Evolutionary conservation across 2,113 vertebrate genomes (phyloP), one percentile per base, ranked within the genome.

Genomic region (Cyprinodon variegatus): DNA sequence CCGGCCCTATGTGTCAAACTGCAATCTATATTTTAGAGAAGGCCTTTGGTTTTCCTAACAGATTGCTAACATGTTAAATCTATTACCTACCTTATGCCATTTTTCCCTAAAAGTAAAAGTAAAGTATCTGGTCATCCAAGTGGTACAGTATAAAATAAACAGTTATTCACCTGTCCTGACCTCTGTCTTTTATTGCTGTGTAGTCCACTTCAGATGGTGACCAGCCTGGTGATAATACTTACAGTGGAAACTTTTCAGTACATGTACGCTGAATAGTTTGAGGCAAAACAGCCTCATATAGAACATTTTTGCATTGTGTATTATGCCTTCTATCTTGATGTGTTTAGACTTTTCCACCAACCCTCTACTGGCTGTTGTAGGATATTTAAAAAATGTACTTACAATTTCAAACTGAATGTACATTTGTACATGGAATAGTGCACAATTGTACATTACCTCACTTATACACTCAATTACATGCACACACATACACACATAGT

Each of bases 251-350:
- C 3, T 6, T 2, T 4, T 57, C 20, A 14, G 50, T 11, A 45
- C 11, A 11, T 2, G 6, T 45, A 45, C 9, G 6, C 17, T 57
- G 20, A n/a, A 57, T 57, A 57, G n/a, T 57, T 3, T 57, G 50
- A 57, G 50, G 50, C 8, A 20, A 2, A 17, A 17, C 14, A 2
- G 6, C 50, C 13, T 53, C 50, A 53, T 9, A 57, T n/a, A 8
- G 17, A 57, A 57, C 50, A 57, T 20, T 20, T 20, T 57, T 65
- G 75, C 77, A 74, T 13, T 22, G 78, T 77, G 67, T 72, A 78
- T 76, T n/a, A 74, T 65, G 68, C 48, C n/a, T 69, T 48, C 79
- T 77, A 79, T 77, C 83, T 86, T 71, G 70, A 73, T 57, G 50
- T 79, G 41, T 76, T 64, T 22, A 22, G 61, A 43, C 67, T 78